Evolutionary conservation across 1,140 invertebrate genomes (phyloP).

Genomic region (Heliconius nattereri): DNA sequence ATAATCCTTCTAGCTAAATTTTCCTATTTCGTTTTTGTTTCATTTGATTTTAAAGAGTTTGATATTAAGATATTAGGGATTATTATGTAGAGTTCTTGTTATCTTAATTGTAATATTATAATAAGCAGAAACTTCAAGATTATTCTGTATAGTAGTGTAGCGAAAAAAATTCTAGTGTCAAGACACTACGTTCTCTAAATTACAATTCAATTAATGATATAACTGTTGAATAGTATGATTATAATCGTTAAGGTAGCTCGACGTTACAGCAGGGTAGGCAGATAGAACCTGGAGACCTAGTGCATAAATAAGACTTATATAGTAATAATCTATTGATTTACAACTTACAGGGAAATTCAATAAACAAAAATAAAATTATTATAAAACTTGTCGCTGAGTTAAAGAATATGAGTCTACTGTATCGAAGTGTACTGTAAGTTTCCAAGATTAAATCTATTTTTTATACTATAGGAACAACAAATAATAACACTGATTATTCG

Average conservation of each 20-base stretch:
- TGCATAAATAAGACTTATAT: no score
- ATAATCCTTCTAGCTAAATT: constrained; percentile 6
- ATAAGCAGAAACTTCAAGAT: not conserved
- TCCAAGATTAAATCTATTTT: not conserved
- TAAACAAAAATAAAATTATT: not conserved
- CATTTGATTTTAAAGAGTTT: not conserved
- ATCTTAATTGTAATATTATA: not conserved
- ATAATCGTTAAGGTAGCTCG: no score
- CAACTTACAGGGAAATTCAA: no score
- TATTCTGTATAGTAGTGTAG: not conserved
- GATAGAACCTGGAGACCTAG: no score
- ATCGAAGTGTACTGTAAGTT: not conserved
- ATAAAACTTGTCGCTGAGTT: not conserved
- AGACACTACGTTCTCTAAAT: not conserved
- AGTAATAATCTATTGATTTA: no score
- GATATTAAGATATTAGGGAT: not conserved
- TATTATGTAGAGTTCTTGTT: not conserved
- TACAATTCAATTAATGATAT: not conserved
- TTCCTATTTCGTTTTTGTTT: not conserved
- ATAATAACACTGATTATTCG: constrained; percentile 5
- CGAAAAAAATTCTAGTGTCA: not conserved
- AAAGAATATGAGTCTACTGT: no score
- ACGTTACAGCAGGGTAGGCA: no score
- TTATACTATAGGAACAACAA: not conserved
- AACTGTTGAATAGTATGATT: no score